phyloP scores from a whole-genome alignment of 2,113 vertebrate genomes.

The Sylvia atricapilla region DNA sequence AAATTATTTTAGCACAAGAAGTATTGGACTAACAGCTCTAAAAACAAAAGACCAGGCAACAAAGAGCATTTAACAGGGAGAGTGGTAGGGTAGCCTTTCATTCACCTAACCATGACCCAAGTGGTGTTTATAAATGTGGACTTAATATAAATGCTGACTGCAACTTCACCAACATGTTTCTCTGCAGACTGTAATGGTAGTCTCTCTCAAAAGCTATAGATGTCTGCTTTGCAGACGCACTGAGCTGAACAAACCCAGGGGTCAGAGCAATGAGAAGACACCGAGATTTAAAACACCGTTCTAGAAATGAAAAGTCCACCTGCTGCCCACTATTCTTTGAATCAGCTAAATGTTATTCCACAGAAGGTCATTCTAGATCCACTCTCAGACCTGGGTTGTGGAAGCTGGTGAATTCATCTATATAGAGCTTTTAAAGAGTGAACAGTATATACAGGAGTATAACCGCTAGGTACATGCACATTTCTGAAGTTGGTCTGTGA shows the following conservation, averaged over 20 bases:
- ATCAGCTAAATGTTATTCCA: background rate
- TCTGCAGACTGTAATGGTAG: background rate
- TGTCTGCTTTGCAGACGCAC: background rate
- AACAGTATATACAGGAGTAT: background rate
- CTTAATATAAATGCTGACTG: background rate
- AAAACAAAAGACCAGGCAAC: background rate
- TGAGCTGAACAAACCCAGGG: background rate
- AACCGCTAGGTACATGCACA: background rate
- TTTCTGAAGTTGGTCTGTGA: background rate
- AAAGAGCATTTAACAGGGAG: background rate
- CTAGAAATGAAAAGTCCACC: background rate
- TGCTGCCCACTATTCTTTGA: background rate
- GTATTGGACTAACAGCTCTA: background rate
- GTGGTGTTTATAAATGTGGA: background rate
- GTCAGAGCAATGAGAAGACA: background rate
- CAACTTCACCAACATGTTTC: background rate
- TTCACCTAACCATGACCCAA: background rate
- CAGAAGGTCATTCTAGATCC: background rate
- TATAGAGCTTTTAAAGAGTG: background rate
- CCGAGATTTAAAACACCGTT: background rate
- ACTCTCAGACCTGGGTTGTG: background rate
- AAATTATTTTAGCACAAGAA: background rate
- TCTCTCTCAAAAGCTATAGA: background rate
- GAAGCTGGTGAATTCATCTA: background rate
- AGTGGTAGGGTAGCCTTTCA: background rate